A percentile compares a stretch with the other conserved stretches of the same genome.
These are phyloP conservation scores for Entomobrya proxima DNA, from an alignment of 2,888 invertebrate genomes.

Conservation along the genomic window DNA sequence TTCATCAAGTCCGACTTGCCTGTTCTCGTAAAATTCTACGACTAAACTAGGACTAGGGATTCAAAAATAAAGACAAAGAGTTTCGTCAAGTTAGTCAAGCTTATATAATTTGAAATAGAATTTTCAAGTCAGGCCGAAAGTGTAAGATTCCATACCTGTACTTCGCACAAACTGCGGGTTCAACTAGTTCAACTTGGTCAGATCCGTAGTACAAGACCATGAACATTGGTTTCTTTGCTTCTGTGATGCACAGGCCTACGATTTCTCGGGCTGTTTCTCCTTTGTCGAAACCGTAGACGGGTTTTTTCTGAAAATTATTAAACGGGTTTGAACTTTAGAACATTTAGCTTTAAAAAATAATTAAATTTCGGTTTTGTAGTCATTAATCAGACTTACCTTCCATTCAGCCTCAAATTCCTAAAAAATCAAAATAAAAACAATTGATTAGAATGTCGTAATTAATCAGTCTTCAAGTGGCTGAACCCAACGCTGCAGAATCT, in stretches of 20 bases:
- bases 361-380: no score
- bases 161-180: not conserved
- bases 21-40: slow-evolving; percentile 49
- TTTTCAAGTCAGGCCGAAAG: no score
- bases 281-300: slow-evolving; percentile 33
- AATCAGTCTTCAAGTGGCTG: no score
- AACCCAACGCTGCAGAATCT: no score
- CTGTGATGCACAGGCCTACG: not conserved
- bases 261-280: slow-evolving; percentile 33
- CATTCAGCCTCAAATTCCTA: slow-evolving; percentile 52
- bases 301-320: not conserved
- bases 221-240: slow-evolving; percentile 13
- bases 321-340: not conserved
- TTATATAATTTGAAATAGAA: no score
- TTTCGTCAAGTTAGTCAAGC: no score
- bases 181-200: slow-evolving; percentile 45
- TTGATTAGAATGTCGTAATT: no score
- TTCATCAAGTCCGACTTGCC: slow-evolving; percentile 28
- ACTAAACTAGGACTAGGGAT: slow-evolving; percentile 35
- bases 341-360: no score
- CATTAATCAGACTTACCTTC: slow-evolving; percentile 31
- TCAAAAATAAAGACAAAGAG: no score
- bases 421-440: no score
- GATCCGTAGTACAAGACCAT: slow-evolving; percentile 42
- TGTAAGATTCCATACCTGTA: no score